Conservation (phyloP, 2,797 vertebrate genomes). For the Acestrorhynchus altus region DNA sequence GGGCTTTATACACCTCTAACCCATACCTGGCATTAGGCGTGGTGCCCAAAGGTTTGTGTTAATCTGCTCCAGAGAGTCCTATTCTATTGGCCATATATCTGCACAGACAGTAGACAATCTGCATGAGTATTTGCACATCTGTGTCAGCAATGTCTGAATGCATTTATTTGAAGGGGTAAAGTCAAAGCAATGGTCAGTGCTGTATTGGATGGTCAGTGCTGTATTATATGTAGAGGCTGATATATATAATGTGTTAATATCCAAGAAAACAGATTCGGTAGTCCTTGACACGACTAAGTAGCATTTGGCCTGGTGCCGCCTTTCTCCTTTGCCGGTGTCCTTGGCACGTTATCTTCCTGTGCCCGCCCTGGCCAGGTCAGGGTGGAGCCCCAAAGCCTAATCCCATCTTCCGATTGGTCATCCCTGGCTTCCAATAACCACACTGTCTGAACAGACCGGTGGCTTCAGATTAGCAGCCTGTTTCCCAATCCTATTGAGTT, state of each 20-base stretch:
- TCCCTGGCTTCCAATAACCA: slow-evolving; percentile 1
- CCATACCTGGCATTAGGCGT: too few species aligned
- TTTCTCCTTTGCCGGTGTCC: background rate
- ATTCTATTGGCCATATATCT: too few species aligned
- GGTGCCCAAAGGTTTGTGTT: too few species aligned
- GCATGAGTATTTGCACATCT: too few species aligned
- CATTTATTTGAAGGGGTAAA: too few species aligned
- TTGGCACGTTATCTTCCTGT: background rate
- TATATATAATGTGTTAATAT: background rate
- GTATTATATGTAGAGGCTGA: too few species aligned
- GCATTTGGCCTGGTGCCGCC: background rate
- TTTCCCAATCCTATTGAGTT: slow-evolving; percentile 56
- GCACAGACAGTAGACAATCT: too few species aligned
- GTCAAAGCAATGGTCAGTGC: too few species aligned
- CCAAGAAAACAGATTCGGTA: background rate
- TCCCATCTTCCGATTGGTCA: slow-evolving; percentile 46
- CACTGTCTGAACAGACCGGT: slow-evolving; percentile 2
- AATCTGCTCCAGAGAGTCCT: too few species aligned
- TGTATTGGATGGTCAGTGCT: too few species aligned
- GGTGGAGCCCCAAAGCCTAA: background rate
- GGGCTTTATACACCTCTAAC: too few species aligned
- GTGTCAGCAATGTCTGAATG: too few species aligned
- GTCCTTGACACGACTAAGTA: slow-evolving; percentile 19
- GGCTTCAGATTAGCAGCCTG: slow-evolving; percentile 47
- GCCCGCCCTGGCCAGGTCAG: background rate